phyloP scores from a whole-genome alignment of 2,888 invertebrate genomes.

The Ctenicera cuprea region DNA sequence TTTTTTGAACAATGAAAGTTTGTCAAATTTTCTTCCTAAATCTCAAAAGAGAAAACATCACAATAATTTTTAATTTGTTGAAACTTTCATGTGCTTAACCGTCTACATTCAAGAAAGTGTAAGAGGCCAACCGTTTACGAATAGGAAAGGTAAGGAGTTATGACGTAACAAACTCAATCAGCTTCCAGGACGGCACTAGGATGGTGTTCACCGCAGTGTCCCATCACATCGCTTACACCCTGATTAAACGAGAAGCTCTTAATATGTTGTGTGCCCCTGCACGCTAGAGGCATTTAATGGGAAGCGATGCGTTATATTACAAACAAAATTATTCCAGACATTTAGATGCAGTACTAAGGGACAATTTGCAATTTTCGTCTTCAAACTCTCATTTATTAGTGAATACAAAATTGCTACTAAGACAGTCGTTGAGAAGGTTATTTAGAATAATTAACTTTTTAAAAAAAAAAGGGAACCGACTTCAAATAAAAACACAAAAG shows the following conservation, averaged over 20 bases:
- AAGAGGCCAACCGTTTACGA: constrained; percentile 3
- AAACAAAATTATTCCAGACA: constrained; percentile 48
- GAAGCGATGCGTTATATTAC: constrained; percentile 49
- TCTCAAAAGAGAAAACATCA: too few relatives aligned
- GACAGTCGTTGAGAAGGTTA: not conserved
- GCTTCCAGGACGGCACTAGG: constrained; percentile 61
- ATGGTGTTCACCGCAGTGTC: constrained; percentile 63
- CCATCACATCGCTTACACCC: constrained; percentile 63
- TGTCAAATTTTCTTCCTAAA: too few relatives aligned
- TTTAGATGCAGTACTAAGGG: constrained; percentile 31
- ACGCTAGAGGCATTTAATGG: constrained; percentile 45
- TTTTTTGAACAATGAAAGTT: too few relatives aligned
- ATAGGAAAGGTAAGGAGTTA: constrained; percentile 30
- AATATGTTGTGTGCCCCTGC: constrained; percentile 57
- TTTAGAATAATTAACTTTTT: not conserved
- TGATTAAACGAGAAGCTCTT: constrained; percentile 63
- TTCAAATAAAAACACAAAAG: too few relatives aligned
- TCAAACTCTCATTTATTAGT: not conserved
- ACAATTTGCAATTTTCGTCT: constrained; percentile 32
- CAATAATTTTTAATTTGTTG: too few relatives aligned
- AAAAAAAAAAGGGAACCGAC: too few relatives aligned
- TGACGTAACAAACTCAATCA: constrained; percentile 67
- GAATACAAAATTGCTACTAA: not conserved
- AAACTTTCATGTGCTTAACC: too few relatives aligned
- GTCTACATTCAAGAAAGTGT: constrained; percentile 14